phyloP scores from a whole-genome alignment of 2,888 invertebrate species.

The Phlogophora meticulosa region DNA sequence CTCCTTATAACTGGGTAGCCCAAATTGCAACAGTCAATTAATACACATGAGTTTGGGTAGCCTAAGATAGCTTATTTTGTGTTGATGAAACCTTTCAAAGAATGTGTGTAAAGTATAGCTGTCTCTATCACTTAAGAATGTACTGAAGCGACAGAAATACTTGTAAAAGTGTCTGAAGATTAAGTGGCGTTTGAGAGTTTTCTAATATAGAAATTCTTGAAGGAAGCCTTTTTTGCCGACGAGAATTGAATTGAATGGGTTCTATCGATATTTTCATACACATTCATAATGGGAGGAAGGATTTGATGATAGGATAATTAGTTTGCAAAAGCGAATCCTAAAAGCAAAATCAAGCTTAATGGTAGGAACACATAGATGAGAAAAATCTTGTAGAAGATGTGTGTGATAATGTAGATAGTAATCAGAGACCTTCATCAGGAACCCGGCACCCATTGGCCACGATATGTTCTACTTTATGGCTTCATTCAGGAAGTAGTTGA shows the following conservation, averaged over 20 bases:
- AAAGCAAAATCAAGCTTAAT: constrained; percentile 48
- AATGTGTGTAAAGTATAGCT: background rate
- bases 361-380: constrained; percentile 43
- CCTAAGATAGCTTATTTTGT: no score
- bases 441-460: background rate
- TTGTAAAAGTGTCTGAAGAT: background rate
- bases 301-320: constrained; percentile 44
- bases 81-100: no score
- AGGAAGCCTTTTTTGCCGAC: constrained; percentile 11
- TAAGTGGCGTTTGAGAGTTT: constrained; percentile 12
- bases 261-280: constrained; percentile 34
- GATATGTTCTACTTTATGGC: background rate
- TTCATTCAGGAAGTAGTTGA: constrained; percentile 47
- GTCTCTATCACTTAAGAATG: background rate
- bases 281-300: constrained; percentile 29
- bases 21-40: no score
- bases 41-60: no score
- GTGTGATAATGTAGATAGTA: constrained; percentile 44
- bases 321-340: constrained; percentile 29
- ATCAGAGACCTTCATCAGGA: constrained; percentile 5
- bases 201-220: background rate
- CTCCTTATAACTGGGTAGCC: no score
- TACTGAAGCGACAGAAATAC: background rate
- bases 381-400: constrained; percentile 32
- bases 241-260: no score